Evolutionary conservation across 2,113 vertebrate species (phyloP).

Genomic region (Limanda limanda): DNA sequence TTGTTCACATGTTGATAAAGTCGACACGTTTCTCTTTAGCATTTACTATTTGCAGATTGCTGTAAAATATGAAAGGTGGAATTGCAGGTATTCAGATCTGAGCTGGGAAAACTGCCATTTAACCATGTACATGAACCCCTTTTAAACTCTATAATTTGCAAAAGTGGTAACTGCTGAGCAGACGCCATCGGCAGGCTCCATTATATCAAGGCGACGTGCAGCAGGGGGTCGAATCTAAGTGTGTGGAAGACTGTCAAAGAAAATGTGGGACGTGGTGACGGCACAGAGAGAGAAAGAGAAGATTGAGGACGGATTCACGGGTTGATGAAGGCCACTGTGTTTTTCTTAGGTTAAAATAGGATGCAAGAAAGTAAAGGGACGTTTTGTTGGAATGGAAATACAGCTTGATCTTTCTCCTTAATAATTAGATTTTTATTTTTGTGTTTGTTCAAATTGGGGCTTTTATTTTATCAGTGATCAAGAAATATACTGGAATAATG

Average conservation of each 20-base stretch:
- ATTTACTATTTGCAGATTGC: too few relatives aligned
- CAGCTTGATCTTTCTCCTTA: neutral
- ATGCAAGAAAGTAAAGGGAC: neutral
- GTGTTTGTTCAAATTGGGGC: neutral
- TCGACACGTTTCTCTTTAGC: neutral
- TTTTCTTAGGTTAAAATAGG: neutral
- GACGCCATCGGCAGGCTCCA: slow-evolving; percentile 51
- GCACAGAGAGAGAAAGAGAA: slow-evolving; percentile 22
- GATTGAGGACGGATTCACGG: slow-evolving; percentile 24
- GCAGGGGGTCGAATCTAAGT: neutral
- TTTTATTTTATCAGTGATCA: neutral
- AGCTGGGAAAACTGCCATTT: slow-evolving; percentile 57
- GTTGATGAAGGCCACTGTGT: slow-evolving; percentile 33
- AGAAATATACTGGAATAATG: neutral
- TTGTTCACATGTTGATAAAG: slow-evolving; percentile 24
- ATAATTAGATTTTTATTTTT: slow-evolving; percentile 25
- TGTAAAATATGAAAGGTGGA: too few relatives aligned
- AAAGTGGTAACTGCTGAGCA: slow-evolving; percentile 32
- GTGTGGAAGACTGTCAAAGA: neutral
- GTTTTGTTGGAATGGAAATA: neutral
- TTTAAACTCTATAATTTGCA: too few relatives aligned
- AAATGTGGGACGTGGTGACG: slow-evolving; percentile 11
- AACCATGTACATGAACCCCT: neutral
- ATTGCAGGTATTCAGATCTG: too few relatives aligned
- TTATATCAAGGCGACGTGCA: slow-evolving; percentile 3